Percentiles rank a stretch among this genome's conserved stretches.
Conservation (phyloP, 2,113 vertebrate species). For the Alouatta palliata region DNA sequence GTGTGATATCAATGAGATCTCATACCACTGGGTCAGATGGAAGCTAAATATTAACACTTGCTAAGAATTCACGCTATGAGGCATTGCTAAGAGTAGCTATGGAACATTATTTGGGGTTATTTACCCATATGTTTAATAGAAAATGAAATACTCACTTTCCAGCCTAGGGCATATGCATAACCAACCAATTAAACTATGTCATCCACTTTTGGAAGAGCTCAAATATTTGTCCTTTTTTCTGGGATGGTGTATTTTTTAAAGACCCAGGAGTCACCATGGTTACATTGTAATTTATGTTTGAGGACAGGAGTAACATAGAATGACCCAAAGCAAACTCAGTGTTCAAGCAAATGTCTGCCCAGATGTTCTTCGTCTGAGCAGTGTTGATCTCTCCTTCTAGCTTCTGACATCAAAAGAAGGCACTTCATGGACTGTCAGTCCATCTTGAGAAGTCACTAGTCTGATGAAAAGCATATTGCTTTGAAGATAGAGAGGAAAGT, state of each 20-base stretch:
- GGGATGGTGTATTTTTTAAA: not conserved
- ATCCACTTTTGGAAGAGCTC: not conserved
- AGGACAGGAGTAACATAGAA: not conserved
- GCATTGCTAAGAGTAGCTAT: not conserved
- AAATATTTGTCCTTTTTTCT: not conserved
- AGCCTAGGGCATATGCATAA: accelerated
- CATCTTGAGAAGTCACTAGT: not conserved
- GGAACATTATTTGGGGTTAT: not conserved
- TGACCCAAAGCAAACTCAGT: accelerated
- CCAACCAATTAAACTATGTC: not conserved
- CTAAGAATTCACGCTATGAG: not conserved
- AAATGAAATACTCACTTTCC: not conserved
- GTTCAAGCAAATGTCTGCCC: not conserved
- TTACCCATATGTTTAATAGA: not conserved
- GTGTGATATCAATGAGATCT: not conserved
- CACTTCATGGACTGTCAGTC: not conserved
- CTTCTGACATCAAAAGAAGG: not conserved
- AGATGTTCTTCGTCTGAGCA: too few species aligned
- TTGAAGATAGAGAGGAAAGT: not conserved
- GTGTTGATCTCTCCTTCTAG: not conserved
- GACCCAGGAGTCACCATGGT: not conserved
- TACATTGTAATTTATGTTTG: not conserved
- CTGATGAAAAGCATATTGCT: not conserved
- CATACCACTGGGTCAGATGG: too few species aligned
- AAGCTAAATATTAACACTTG: not conserved